Evolutionary conservation across 2,797 vertebrate genomes (phyloP), one percentile per base, ranked within the genome.

Genomic region (Anguilla megastoma): DNA sequence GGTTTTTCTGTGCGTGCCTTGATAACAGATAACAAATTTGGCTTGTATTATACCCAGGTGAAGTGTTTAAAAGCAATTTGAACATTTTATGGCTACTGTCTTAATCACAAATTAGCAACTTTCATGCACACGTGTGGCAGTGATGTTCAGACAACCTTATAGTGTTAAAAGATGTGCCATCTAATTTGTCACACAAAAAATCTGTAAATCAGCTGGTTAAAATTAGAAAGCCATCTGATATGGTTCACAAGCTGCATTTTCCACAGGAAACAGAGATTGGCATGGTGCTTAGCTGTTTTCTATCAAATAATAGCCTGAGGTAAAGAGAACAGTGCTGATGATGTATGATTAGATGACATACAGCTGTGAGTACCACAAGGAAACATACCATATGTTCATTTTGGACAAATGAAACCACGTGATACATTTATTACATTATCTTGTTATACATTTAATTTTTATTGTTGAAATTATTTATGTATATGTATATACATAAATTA

Each of bases 181-280:
- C 33, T 36, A 36, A 76, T 41, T 71, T 71, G 66, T 71, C 66
- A 30, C 66, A 66, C n/a, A 71, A 27, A 27, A n/a, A n/a, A 2
- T 30, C 8, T 71, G 66, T 71, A 71, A 71, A 71, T 71, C 9
- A 30, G n/a, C 69, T 71, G n/a, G 69, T 71, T 76, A 76, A 76
- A 36, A 41, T 36, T 76, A 76, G 36, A 41, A 12, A 36, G 3
- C 14, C 74, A 76, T 76, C 33, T 76, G 74, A 41, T 76, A 41
- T 76, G 74, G 33, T 41, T 76, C 12, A 41, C 3, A 45, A 76
- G 33, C 74, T 76, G 33, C 74, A 36, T 76, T 41, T 76, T 41
- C 74, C 2, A 33, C 2, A 3, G 74, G 74, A 76, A 76, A 76
- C 0, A 3, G 74, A 76, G n/a, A 76, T 33, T 41, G 36, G 41